phyloP scores from a whole-genome alignment of 1,140 invertebrate species.

The Dysdera silvatica region DNA sequence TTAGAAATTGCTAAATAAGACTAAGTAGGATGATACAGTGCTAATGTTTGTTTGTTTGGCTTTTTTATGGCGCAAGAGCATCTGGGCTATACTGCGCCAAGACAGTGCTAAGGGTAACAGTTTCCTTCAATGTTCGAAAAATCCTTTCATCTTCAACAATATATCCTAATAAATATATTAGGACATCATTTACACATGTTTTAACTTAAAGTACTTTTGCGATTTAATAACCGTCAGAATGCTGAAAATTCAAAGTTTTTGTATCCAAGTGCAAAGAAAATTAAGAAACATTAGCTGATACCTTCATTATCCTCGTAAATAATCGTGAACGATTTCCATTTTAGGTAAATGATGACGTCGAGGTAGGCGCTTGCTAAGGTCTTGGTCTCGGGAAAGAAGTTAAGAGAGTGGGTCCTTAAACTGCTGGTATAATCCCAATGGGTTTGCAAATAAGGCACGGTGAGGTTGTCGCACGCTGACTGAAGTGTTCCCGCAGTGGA shows the following conservation, averaged over 20 bases:
- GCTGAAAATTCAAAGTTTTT: conserved; percentile 1
- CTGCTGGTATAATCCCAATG: conserved; percentile 54
- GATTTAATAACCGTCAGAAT: too few species aligned
- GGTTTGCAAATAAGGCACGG: conserved; percentile 88
- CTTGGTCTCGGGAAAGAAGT: conserved; percentile 84
- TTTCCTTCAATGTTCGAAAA: too few species aligned
- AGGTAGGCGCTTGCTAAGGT: conserved; percentile 80
- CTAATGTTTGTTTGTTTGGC: too few species aligned
- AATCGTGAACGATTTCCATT: conserved; percentile 88
- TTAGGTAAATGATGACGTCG: conserved; percentile 75
- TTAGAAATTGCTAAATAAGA: too few species aligned
- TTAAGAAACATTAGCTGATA: conserved; percentile 10
- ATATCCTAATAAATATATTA: too few species aligned
- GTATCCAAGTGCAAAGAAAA: neutral
- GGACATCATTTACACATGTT: too few species aligned
- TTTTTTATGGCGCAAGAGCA: too few species aligned
- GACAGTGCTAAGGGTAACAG: too few species aligned
- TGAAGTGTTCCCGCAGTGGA: conserved; percentile 86
- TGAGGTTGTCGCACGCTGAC: conserved; percentile 90
- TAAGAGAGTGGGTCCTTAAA: conserved; percentile 68
- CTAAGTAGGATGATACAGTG: too few species aligned
- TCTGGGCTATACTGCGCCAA: too few species aligned
- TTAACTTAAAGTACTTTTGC: too few species aligned
- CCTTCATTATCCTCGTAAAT: conserved; percentile 93
- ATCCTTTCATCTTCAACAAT: too few species aligned